Percentiles rank a stretch among this genome's conserved stretches.
Conservation (phyloP, 30 jellyfish, hydroid and myxozoan genomes). For the Aurelia aurita region DNA sequence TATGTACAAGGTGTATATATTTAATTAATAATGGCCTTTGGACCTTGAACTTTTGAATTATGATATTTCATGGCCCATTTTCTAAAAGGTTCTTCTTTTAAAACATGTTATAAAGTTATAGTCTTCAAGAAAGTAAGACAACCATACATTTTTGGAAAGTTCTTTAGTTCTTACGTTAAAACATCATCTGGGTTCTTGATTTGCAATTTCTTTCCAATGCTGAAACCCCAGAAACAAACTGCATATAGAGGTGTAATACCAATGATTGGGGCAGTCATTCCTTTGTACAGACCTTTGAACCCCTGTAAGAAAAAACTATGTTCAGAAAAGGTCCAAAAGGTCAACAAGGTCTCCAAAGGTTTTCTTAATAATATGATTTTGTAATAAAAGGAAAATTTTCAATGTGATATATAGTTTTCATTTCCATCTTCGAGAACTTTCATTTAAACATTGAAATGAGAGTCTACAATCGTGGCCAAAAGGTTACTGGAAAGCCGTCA, state of each 20-base stretch:
- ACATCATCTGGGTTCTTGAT: slow-evolving; percentile 76
- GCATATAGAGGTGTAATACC: slow-evolving; percentile 98
- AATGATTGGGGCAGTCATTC: slow-evolving; percentile 95
- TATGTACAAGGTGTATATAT: no score
- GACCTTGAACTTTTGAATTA: no score
- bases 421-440: no score
- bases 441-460: no score
- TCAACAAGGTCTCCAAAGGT: not conserved
- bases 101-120: not conserved
- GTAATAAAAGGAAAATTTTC: no score
- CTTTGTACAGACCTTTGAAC: slow-evolving; percentile 92
- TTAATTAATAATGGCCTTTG: no score
- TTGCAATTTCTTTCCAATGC: slow-evolving; percentile 90
- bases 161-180: slow-evolving; percentile 65
- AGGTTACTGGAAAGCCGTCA: no score
- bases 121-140: not conserved
- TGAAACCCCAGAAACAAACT: slow-evolving; percentile 93
- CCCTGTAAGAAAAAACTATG: slow-evolving; percentile 64
- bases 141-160: not conserved
- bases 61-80: not conserved
- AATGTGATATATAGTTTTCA: no score
- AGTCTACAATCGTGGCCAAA: no score
- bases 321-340: not conserved
- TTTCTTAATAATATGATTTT: no score
- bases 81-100: not conserved